Conservation (phyloP, 2,888 invertebrate species). For the Leptarthrus brevirostris region DNA sequence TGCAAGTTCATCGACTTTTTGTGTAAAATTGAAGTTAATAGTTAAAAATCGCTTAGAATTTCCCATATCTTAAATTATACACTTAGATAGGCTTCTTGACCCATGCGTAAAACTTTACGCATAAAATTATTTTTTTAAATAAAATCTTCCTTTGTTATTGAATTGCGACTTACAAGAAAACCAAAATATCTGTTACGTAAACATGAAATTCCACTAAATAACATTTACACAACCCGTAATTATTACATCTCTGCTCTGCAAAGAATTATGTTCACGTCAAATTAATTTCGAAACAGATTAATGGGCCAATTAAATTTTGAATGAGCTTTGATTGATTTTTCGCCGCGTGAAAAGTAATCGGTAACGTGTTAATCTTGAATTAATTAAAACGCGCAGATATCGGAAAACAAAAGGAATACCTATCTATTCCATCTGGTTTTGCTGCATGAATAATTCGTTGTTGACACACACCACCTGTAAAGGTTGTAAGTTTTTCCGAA, state of each 20-base stretch:
- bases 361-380: neutral
- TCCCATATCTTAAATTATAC: no score
- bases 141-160: no score
- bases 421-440: neutral
- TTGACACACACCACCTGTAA: neutral
- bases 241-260: neutral
- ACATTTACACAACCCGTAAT: neutral
- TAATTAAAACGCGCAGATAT: neutral
- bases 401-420: neutral
- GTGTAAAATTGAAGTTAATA: no score
- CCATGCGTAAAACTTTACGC: no score
- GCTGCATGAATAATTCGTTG: neutral
- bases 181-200: no score
- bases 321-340: neutral
- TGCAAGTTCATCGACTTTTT: no score
- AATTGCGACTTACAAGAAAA: no score
- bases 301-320: constrained; percentile 24
- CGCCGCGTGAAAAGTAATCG: neutral
- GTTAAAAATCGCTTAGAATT: no score
- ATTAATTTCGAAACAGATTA: constrained; percentile 1
- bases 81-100: no score
- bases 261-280: neutral
- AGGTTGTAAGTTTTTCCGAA: neutral
- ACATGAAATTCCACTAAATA: no score
- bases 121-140: no score